Evolutionary conservation across 2,113 vertebrate species (phyloP).

Genomic region (Oreochromis spilurus): DNA sequence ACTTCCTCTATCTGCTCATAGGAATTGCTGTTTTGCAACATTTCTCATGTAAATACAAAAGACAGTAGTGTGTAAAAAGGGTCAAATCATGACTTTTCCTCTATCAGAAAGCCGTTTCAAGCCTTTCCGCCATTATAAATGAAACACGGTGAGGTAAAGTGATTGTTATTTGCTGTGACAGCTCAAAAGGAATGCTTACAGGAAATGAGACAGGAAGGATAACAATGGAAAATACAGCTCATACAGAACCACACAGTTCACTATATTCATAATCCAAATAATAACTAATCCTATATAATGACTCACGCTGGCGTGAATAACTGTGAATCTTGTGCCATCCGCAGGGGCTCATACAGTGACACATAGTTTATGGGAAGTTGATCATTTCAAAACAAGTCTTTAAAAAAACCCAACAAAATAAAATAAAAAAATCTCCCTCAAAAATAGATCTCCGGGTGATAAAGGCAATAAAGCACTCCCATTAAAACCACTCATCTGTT

Average conservation of each 20-base stretch:
- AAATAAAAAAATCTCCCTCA: background rate
- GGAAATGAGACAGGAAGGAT: conserved; percentile 57
- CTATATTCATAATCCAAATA: background rate
- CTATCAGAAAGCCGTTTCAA: background rate
- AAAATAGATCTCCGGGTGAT: background rate
- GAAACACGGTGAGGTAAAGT: background rate
- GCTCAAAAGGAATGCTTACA: conserved; percentile 27
- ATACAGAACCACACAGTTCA: background rate
- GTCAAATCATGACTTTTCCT: background rate
- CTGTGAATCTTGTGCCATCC: background rate
- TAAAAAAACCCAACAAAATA: background rate
- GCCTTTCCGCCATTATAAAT: background rate
- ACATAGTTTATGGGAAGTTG: background rate
- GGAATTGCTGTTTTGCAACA: background rate
- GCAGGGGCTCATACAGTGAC: background rate
- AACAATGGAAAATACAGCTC: conserved; percentile 59
- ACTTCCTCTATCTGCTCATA: background rate
- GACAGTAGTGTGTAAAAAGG: background rate
- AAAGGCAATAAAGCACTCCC: background rate
- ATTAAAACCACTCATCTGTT: background rate
- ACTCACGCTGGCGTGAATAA: background rate
- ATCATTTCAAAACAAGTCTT: background rate
- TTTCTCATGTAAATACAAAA: background rate
- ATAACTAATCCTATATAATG: conserved; percentile 14
- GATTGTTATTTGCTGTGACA: background rate